A percentile compares a stretch with the other conserved stretches of the same genome.
Evolutionary conservation across 2,113 vertebrate genomes (phyloP).

Genomic region (Oceanodroma tethys): DNA sequence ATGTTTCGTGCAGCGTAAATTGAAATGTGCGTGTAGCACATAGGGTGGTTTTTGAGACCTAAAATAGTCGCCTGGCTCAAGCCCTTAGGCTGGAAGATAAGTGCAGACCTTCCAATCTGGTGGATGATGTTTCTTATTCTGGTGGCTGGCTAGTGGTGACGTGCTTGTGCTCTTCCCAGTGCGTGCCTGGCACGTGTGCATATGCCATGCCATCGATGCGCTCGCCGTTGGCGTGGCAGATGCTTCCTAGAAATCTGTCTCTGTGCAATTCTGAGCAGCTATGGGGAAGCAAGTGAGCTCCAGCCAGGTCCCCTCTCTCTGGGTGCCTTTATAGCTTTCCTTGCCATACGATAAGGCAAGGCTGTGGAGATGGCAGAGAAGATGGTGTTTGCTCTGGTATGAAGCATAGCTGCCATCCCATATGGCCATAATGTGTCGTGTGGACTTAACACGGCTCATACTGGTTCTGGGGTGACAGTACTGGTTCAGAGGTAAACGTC

Average conservation of each 20-base stretch:
- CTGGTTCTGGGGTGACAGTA: background rate
- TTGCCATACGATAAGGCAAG: fast-evolving
- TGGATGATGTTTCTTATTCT: background rate
- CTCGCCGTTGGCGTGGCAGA: background rate
- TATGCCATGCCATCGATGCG: fast-evolving
- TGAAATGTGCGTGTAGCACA: background rate
- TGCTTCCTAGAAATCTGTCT: background rate
- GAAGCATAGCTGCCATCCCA: fast-evolving
- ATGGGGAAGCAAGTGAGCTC: background rate
- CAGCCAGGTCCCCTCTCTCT: too few species aligned
- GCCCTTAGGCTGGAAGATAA: background rate
- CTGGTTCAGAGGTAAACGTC: background rate
- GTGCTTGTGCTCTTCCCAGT: background rate
- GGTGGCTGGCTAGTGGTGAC: background rate
- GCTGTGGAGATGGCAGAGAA: background rate
- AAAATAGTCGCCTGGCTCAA: background rate
- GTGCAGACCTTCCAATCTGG: background rate
- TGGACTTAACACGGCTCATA: fast-evolving
- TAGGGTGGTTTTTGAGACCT: background rate
- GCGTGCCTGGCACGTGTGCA: fast-evolving
- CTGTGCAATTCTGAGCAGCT: background rate
- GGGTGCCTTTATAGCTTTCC: background rate
- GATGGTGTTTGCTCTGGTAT: background rate
- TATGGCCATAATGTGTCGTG: background rate
- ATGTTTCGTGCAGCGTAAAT: background rate